Evolutionary conservation across 2,888 invertebrate genomes (phyloP), one percentile per base, ranked within the genome.

Genomic region (Pharmacophagus antenor): DNA sequence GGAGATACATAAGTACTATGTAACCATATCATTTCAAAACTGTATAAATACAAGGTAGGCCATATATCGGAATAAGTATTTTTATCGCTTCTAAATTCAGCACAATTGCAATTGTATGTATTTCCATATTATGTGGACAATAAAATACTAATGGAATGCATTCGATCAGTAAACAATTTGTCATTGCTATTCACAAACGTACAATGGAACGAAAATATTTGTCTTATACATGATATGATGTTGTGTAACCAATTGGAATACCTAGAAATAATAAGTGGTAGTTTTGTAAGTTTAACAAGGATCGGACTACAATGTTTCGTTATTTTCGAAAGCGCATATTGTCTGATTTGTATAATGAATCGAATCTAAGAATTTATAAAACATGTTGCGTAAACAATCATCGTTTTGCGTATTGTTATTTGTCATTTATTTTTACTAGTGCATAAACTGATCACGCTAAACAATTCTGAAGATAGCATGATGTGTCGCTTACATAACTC

Each of bases 381-480:
- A 12, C 31, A 12, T 15, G 31, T 31, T 31, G 17, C 17, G 17
- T 42, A 42, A 42, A 15, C 7, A 7, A 17, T 42, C 17, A 17
- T 18, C 7, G 42, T 42, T 42, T 17, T 4, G 42, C 42, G 17
- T n/a, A 18, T 7, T 44, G 20, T 17, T 21, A 22, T 47, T 15
- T 7, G 21, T 47, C 21, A 22, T 47, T 47, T 41, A 41, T 41
- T 22, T 47, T 15, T 47, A 22, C 47, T 15, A 12, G 21, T 55
- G 47, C 47, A 48, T 31, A 37, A 55, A n/a, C n/a, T 21, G 47
- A 75, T 74, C 80, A 81, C 74, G 78, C 68, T 55, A 53, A 67
- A 68, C 66, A 65, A 60, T 65, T 60, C 63, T 52, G 64, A 63
- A 67, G 66, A 72, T 63, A 62, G 67, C 79, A 75, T 78, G 76